Evolutionary conservation across 2,888 invertebrate species (phyloP), one percentile per base, ranked within the genome.

Genomic region (Epinotia ramella): DNA sequence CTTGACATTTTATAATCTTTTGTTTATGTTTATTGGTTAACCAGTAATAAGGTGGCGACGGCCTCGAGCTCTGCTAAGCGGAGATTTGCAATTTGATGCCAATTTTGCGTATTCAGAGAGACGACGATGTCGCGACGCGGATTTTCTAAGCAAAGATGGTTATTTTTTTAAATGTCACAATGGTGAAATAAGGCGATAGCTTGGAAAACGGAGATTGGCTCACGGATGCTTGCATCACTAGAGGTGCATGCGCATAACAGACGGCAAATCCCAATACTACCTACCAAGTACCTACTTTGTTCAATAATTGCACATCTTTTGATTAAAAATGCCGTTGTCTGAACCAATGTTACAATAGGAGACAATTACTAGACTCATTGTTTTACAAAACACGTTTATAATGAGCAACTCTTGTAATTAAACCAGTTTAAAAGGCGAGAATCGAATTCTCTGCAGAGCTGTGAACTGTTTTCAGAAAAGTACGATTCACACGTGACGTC

Each of bases 1-100:
- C 46, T 69, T 57, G 57, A 46, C 69, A 69, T 69, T 69, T 69
- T 60, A 69, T 68, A 57, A 57, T 60, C 59, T 59, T 68, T 68
- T 69, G 69, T 69, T 69, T 69, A 69, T 60, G 28, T 60, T 66
- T 59, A 69, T 69, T 59, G 46, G 59, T 69, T 69, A 46, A 24
- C 69, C 59, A 18, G 5, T 63, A 63, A 40, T 12, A 5, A 59
- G 24, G 59, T 59, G 59, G 6, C 24, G 46, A 69, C 44, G 66
- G 24, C 66, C 66, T 66, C 65, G 49, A 66, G n/a, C n/a, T 57
- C n/a, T 57, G 63, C 16, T 53, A 28, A 11, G 12, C 7, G n/a
- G 6, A 7, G 49, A 49, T 57, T 20, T 20, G n/a, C n/a, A 56
- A 56, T 56, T 56, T 56, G 56, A n/a, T n/a, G 7, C 18, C 2